Evolutionary conservation across 64 coral and sea anemone species (phyloP).

Genomic region (Porites lutea): DNA sequence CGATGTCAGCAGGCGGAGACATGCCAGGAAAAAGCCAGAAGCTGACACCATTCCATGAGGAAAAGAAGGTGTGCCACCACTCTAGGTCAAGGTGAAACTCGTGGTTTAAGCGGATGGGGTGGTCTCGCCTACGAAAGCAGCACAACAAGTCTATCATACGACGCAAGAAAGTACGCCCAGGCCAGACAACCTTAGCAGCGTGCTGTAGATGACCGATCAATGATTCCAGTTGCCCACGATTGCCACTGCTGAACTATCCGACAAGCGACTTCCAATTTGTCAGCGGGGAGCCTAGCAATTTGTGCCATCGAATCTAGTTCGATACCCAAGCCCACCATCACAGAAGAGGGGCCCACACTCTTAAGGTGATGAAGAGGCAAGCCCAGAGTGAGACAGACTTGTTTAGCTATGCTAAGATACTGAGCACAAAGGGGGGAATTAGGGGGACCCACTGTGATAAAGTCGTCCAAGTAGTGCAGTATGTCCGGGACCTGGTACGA

Average conservation of each 20-base stretch:
- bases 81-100: slow-evolving; percentile 1
- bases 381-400: background rate
- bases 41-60: slow-evolving; percentile 26
- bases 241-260: background rate
- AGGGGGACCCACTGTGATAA: background rate
- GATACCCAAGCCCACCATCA: slow-evolving; percentile 18
- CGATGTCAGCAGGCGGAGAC: background rate
- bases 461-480: slow-evolving; percentile 21
- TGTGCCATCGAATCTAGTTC: slow-evolving; percentile 17
- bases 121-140: slow-evolving; percentile 38
- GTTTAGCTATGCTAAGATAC: background rate
- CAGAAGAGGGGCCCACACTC: background rate
- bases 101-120: slow-evolving; percentile 34
- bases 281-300: background rate
- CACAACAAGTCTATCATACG: slow-evolving; percentile 50
- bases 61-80: slow-evolving; percentile 42
- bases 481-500: background rate
- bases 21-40: slow-evolving; percentile 13
- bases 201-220: slow-evolving; percentile 55
- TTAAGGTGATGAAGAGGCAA: background rate
- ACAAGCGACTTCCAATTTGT: background rate
- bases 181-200: slow-evolving; percentile 42
- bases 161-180: slow-evolving; percentile 37
- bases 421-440: background rate
- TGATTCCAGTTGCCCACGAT: slow-evolving; percentile 6